phyloP scores from a whole-genome alignment of 2,113 vertebrate genomes.

The Equus quagga region DNA sequence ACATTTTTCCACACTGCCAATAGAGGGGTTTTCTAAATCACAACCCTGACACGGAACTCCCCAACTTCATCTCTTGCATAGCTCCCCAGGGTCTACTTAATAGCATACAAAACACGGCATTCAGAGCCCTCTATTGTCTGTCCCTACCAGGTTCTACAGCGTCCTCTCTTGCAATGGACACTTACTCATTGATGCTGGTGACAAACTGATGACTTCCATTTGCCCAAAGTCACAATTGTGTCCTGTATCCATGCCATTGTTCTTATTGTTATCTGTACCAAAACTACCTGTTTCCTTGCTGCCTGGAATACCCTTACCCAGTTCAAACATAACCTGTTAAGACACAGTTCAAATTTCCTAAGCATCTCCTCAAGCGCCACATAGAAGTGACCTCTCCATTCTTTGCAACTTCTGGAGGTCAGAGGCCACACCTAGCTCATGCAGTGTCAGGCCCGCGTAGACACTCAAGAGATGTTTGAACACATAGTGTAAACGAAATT shows the following conservation, averaged over 20 bases:
- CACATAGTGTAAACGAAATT: not conserved
- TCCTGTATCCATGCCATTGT: not conserved
- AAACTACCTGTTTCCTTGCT: not conserved
- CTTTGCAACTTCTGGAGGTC: not conserved
- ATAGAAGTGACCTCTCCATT: not conserved
- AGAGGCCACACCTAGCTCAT: not conserved
- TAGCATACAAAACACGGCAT: not conserved
- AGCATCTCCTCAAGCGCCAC: not conserved
- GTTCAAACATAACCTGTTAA: not conserved
- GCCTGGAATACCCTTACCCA: not conserved
- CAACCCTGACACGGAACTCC: not conserved
- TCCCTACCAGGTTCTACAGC: not conserved
- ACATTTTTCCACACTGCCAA: not conserved
- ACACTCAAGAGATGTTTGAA: not conserved
- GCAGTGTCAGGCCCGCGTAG: not conserved
- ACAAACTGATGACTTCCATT: not conserved
- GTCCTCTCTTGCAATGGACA: not conserved
- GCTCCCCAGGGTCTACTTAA: not conserved
- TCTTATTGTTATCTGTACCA: not conserved
- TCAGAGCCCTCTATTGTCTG: too few species aligned
- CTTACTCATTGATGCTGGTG: not conserved
- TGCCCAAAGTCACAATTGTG: not conserved
- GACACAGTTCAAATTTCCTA: not conserved
- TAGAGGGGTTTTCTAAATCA: not conserved
- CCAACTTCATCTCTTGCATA: not conserved